Percentiles rank a stretch among this genome's conserved stretches.
Conservation (phyloP, 1,140 invertebrate species). For the Drosophila punjabiensis region DNA sequence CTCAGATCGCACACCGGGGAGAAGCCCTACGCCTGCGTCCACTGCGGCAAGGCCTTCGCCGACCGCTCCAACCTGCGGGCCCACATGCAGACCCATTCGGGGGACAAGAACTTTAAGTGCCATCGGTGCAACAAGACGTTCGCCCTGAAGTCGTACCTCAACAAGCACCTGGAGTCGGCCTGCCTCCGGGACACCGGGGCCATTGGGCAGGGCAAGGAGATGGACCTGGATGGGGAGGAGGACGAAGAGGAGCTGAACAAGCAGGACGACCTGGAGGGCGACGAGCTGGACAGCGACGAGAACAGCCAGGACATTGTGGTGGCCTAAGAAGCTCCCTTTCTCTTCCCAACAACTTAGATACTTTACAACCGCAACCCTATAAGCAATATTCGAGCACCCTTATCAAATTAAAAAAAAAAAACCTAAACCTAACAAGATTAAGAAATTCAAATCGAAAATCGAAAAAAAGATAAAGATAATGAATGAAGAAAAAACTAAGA, state of each 20-base stretch:
- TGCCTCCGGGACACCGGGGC: slow-evolving; percentile 87
- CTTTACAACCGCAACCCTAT: slow-evolving; percentile 74
- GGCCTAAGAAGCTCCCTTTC: slow-evolving; percentile 56
- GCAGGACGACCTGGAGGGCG: slow-evolving; percentile 57
- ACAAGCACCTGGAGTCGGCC: slow-evolving; percentile 97
- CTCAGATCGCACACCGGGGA: slow-evolving; percentile 89
- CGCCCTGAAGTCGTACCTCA: slow-evolving; percentile 98
- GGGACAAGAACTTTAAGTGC: slow-evolving; percentile 96
- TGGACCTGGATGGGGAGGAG: slow-evolving; percentile 46
- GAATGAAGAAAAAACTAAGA: slow-evolving; percentile 19
- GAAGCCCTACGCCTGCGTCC: slow-evolving; percentile 88
- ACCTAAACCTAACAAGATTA: slow-evolving; percentile 9
- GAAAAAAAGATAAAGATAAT: slow-evolving; percentile 23
- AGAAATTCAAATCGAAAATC: slow-evolving; percentile 8
- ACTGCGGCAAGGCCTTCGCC: slow-evolving; percentile 89
- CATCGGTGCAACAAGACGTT: slow-evolving; percentile 96
- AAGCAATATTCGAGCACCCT: slow-evolving; percentile 81
- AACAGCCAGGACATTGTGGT: slow-evolving; percentile 85
- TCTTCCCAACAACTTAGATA: slow-evolving; percentile 37
- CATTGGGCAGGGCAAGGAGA: slow-evolving; percentile 46
- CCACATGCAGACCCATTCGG: slow-evolving; percentile 97
- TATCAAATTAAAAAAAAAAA: slow-evolving; percentile 61
- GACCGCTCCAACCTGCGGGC: slow-evolving; percentile 94
- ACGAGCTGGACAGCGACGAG: slow-evolving; percentile 78
- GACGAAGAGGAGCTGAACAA: slow-evolving; percentile 45